These are phyloP conservation scores for Saccostrea echinata DNA, from an alignment of 1,140 invertebrate genomes.

Conservation along the genomic window DNA sequence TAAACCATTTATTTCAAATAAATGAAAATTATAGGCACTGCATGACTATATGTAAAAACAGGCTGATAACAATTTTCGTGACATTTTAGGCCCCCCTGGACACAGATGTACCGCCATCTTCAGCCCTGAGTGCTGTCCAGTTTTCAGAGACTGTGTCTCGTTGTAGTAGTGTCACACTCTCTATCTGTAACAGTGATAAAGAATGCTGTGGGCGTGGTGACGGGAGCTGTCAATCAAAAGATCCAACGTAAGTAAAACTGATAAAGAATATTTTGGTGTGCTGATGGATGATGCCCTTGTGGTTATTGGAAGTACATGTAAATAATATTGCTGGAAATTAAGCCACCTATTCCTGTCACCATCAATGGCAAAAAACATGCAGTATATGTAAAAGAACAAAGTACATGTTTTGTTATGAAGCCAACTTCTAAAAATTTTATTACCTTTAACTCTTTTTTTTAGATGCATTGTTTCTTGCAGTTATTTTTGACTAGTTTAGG, in stretches of 20 bases:
- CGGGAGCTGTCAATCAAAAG: conserved; percentile 59
- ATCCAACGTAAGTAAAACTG: not conserved
- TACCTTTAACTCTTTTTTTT: too few species aligned
- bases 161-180: conserved; percentile 42
- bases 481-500: too few species aligned
- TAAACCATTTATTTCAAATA: too few species aligned
- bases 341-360: too few species aligned
- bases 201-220: conserved; percentile 67
- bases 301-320: too few species aligned
- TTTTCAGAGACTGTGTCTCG: conserved; percentile 64
- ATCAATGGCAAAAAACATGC: too few species aligned
- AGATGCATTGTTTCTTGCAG: too few species aligned
- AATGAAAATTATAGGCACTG: too few species aligned
- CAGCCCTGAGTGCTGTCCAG: conserved; percentile 64
- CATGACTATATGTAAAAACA: not conserved
- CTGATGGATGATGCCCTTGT: not conserved
- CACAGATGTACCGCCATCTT: conserved; percentile 61
- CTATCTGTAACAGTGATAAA: conserved; percentile 17
- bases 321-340: too few species aligned
- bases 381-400: too few species aligned
- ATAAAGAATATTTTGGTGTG: not conserved
- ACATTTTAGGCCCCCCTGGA: conserved; percentile 64
- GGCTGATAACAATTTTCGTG: not conserved
- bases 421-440: too few species aligned
- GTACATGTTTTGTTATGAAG: too few species aligned